phyloP scores from a whole-genome alignment of 2,797 vertebrate species.

The Paedocypris micromegethes region DNA sequence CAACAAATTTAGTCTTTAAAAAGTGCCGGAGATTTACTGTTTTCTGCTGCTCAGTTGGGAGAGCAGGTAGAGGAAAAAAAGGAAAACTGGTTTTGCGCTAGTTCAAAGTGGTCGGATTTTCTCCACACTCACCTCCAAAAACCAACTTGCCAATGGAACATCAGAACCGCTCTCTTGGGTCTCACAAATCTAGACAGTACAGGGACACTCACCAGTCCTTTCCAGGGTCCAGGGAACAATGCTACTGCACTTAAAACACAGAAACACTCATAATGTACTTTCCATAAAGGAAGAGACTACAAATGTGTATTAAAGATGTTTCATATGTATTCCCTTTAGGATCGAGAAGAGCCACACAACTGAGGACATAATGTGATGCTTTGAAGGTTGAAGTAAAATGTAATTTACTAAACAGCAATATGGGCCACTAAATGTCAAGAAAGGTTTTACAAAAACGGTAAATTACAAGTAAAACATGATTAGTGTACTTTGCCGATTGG shows the following conservation, averaged over 20 bases:
- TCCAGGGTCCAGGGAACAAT: slow-evolving; percentile 60
- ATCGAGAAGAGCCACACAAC: slow-evolving; percentile 55
- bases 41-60: slow-evolving; percentile 57
- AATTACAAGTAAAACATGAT: no score
- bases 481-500: no score
- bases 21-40: slow-evolving; percentile 68
- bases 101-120: slow-evolving; percentile 71
- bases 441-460: no score
- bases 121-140: slow-evolving; percentile 65
- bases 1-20: slow-evolving; percentile 63
- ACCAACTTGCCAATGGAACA: slow-evolving; percentile 68
- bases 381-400: no score
- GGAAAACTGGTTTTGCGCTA: slow-evolving; percentile 54
- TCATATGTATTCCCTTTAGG: slow-evolving; percentile 57
- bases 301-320: slow-evolving; percentile 63
- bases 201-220: slow-evolving; percentile 56
- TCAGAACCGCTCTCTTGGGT: slow-evolving; percentile 63
- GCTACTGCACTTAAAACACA: slow-evolving; percentile 58
- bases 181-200: slow-evolving; percentile 65
- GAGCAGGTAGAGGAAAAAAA: slow-evolving; percentile 50
- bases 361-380: no score
- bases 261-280: slow-evolving; percentile 62
- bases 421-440: no score
- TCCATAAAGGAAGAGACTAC: slow-evolving; percentile 59
- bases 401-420: no score